Base-by-base conservation (phyloP, 2,113 vertebrate species). In the Mastomys natalensis region DNA sequence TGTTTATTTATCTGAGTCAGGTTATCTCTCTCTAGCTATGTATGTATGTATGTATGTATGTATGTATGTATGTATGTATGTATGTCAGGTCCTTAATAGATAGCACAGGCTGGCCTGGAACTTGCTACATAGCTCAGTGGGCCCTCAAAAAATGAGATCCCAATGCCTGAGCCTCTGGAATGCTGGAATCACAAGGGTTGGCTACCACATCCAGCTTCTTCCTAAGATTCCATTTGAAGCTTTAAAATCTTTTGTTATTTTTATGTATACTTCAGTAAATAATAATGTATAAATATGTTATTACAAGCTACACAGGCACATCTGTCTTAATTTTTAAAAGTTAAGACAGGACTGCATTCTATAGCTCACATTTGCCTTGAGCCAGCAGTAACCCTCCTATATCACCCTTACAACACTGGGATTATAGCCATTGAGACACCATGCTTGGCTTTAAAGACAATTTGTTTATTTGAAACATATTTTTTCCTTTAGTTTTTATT, bases 181-280 rank as follows among this genome's bases (percentile, higher is more conserved):
- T 53, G 64, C 45, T 88, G 51, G 48, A 16, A 24, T 73, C 53
- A 40, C 4, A 31, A 4, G 45, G 0, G 51, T 19, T 1, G 45
- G 51, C 13, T 19, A 40, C 51, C 12, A 40, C 22, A 31, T 21
- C 40, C 31, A 51, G 45, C 66, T 88, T 88, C 68, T 89, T 93
- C 60, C 40, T 70, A 90, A 94, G 37, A 64, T 15, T 29, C 53
- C 48, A 51, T 68, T 85, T 89, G 86, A 96, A 87, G 81, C 24
- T 80, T 94, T 84, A 58, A 34, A 64, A 84, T 84, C 68, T 68
- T 94, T 73, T 87, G 43, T 37, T 55, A 55, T 74, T 93, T 94
- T 91, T 91, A 12, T n/a, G 51, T 53, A 84, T 87, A 81, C 51
- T 45, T 95, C n/a, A 94, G 91, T 19, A 96, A 73, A 43, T 82